A percentile compares a stretch with the other conserved stretches of the same genome.
These are phyloP conservation scores for Lichenostomus cassidix DNA, from an alignment of 2,113 vertebrate species.

Conservation along the genomic window DNA sequence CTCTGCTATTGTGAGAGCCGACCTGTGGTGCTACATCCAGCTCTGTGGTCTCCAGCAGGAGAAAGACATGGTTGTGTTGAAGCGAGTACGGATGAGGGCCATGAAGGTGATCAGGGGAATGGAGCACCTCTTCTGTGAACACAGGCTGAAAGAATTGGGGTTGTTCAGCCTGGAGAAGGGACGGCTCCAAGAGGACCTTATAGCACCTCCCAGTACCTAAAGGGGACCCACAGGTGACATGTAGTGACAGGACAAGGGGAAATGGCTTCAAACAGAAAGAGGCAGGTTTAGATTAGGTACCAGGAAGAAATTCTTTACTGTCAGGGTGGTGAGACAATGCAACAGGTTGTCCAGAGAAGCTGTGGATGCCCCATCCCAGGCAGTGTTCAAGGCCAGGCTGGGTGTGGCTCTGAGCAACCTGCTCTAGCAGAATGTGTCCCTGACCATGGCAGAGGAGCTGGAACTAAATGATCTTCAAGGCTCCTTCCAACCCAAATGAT, in stretches of 20 bases:
- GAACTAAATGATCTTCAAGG: not conserved
- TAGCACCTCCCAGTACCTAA: not conserved
- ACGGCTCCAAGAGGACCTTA: not conserved
- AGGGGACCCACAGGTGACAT: not conserved
- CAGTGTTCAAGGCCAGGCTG: not conserved
- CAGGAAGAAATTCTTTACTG: not conserved
- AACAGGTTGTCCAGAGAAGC: not conserved
- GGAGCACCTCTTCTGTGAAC: not conserved
- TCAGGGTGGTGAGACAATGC: not conserved
- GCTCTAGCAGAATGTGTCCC: not conserved
- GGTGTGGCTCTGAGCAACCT: not conserved
- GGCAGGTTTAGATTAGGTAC: not conserved
- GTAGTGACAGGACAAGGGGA: not conserved
- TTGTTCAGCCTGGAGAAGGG: not conserved
- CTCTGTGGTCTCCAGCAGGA: not conserved
- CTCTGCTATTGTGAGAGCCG: rapidly evolving
- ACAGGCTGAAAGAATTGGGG: not conserved
- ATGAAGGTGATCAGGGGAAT: not conserved
- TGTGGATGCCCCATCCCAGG: not conserved
- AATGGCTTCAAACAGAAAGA: not conserved
- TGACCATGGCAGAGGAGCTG: not conserved
- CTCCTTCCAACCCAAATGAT: not conserved
- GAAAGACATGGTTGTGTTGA: not conserved
- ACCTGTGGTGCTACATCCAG: not conserved
- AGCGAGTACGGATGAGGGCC: not conserved